Conservation (phyloP, 1,140 invertebrate genomes). For the Leptinotarsa lineolata region DNA sequence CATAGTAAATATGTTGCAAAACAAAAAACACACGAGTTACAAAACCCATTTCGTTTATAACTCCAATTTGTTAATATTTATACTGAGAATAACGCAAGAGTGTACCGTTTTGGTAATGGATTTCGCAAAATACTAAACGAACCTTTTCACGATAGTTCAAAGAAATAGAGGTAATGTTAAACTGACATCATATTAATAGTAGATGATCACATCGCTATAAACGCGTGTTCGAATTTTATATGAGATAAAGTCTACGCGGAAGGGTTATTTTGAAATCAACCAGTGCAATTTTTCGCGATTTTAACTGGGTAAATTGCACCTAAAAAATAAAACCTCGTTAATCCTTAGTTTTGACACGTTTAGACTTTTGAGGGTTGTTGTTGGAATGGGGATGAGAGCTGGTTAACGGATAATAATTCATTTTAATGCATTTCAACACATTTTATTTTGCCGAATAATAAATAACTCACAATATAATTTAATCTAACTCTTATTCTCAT, state of each 20-base stretch:
- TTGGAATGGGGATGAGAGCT: too few species aligned
- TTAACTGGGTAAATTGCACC: too few species aligned
- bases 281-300: too few species aligned
- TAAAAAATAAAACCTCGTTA: too few species aligned
- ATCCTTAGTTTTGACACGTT: too few species aligned
- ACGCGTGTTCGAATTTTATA: background rate
- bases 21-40: slow-evolving; percentile 25
- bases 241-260: background rate
- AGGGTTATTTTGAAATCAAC: background rate
- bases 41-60: slow-evolving; percentile 25
- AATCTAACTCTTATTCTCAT: too few species aligned
- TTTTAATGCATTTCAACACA: too few species aligned
- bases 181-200: background rate
- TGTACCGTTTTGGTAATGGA: slow-evolving; percentile 21
- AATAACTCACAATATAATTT: too few species aligned
- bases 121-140: slow-evolving; percentile 20
- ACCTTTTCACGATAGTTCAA: slow-evolving; percentile 3
- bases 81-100: slow-evolving; percentile 18
- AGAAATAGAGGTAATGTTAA: background rate
- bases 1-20: slow-evolving; percentile 26
- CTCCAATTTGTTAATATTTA: slow-evolving; percentile 29
- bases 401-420: too few species aligned
- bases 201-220: background rate
- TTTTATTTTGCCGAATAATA: too few species aligned
- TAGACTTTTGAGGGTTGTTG: too few species aligned